Evolutionary conservation across 2,797 vertebrate genomes (phyloP), one percentile per base, ranked within the genome.

Genomic region (Brotula barbata): DNA sequence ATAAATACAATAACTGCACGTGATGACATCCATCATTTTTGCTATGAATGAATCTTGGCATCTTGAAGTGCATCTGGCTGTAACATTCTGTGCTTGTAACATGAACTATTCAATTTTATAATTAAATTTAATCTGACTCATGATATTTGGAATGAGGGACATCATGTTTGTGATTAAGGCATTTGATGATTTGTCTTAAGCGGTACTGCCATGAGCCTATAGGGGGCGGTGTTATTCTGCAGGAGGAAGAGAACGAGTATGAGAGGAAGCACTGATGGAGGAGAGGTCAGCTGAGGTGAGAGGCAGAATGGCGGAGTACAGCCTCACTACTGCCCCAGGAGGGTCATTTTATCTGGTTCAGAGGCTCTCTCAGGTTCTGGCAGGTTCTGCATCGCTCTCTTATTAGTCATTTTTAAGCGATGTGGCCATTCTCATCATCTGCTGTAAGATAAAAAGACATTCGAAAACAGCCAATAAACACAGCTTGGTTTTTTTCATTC

Each of bases 241-340:
- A 54, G 33, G 28, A 54, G 8, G 42, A 1, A 39, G 45, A 8
- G 14, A 20, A 7, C 0, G 5, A 43, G 58, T 11, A 51, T 33
- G 45, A 7, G 46, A 70, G 6, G 39, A 68, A 57, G 9, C 44
- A 70, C 67, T 54, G 65, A 48, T 20, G 58, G 33, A 65, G 54
- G 34, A 72, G 73, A 87, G 88, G 83, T 83, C 86, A 89, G 49
- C 36, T 81, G 84, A 90, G 89, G 89, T 90, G 84, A 92, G 71
- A 16, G 67, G 49, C 28, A 37, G 73, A 64, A 74, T 84, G 71
- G 51, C 65, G 75, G 75, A 68, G 74, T 60, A 65, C 82, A 84
- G 77, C 74, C 71, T 84, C 69, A 61, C 58, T 60, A 49, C 75
- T 74, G 75, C 69, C 58, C 15, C 60, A 73, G 69, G 65, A 56